A percentile compares a stretch with the other conserved stretches of the same genome.
phyloP scores from a whole-genome alignment of 2,797 vertebrate genomes.

The Notoglanidium macrostoma region DNA sequence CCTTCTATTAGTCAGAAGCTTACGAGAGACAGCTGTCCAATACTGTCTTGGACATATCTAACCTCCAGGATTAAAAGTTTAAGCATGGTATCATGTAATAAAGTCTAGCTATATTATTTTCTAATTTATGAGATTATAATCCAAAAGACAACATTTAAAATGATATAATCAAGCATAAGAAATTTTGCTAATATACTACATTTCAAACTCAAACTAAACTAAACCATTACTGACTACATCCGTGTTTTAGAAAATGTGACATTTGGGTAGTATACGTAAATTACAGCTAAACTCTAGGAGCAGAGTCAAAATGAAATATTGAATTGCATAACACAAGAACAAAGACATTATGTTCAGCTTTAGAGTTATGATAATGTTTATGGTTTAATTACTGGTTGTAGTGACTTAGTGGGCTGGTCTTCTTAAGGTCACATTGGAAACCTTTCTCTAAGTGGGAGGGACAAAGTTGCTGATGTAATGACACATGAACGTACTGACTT shows the following conservation, averaged over 20 bases:
- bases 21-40: not conserved
- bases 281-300: not conserved
- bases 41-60: not conserved
- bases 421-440: not conserved
- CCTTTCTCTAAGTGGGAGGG: not conserved
- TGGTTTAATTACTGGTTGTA: slow-evolving; percentile 5
- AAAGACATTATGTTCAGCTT: not conserved
- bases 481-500: not conserved
- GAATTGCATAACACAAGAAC: not conserved
- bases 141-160: not conserved
- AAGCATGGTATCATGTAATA: not conserved
- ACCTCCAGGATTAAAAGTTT: not conserved
- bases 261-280: not conserved
- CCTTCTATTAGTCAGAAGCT: not conserved
- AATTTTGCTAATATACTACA: no score
- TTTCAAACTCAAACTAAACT: not conserved
- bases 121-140: not conserved
- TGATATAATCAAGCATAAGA: not conserved
- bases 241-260: not conserved
- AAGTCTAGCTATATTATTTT: not conserved
- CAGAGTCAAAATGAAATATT: not conserved
- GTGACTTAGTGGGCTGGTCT: slow-evolving; percentile 25
- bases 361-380: not conserved
- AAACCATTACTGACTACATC: not conserved
- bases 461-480: not conserved